Conservation (phyloP, 2,888 invertebrate species). For the Ashinkailepas kermadecensis region DNA sequence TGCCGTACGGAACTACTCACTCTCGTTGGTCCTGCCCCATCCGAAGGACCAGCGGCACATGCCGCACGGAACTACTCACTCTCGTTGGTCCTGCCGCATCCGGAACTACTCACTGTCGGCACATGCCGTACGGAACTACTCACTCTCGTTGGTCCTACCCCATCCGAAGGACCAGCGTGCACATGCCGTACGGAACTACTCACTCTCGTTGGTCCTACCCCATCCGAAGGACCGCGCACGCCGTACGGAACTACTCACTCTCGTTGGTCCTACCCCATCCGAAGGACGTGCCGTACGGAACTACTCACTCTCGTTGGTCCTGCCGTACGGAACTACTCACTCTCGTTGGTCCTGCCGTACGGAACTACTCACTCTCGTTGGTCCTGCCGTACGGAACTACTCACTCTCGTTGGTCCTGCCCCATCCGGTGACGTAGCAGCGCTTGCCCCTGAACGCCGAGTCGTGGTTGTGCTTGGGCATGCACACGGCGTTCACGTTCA, state of each 20-base stretch:
- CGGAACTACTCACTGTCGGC: neutral
- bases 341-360: neutral
- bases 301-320: conserved; percentile 7
- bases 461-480: conserved; percentile 38
- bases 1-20: neutral
- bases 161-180: no score
- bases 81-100: neutral
- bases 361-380: neutral
- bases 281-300: no score
- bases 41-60: no score
- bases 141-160: conserved; percentile 11
- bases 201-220: neutral
- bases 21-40: neutral
- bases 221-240: neutral
- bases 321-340: neutral
- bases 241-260: conserved; percentile 20
- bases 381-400: neutral
- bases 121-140: no score
- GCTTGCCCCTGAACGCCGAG: conserved; percentile 33
- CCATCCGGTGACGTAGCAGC: conserved; percentile 45
- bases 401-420: conserved; percentile 36
- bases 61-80: neutral
- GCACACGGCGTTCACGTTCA: conserved; percentile 42
- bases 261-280: neutral
- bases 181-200: no score